Evolutionary conservation across 2,113 vertebrate genomes (phyloP), one percentile per base, ranked within the genome.

Genomic region (Holacanthus passer): DNA sequence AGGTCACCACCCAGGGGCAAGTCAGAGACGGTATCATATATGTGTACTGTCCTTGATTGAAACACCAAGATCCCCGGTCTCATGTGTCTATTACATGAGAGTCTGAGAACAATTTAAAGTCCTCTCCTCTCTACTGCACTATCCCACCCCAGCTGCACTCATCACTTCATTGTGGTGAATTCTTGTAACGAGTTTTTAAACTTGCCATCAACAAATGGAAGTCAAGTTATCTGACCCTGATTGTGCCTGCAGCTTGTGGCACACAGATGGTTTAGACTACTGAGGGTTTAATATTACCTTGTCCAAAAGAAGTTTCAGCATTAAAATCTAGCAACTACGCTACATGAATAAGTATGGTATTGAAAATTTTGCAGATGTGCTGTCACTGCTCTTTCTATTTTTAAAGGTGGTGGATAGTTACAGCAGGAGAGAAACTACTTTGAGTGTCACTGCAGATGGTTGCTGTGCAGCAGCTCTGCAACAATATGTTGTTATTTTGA

Each of bases 1-100:
- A 50, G 79, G 60, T 81, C 71, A 71, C n/a, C 19, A 27, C 59
- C 37, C 59, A 20, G 17, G 47, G 72, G 71, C 41, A 29, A 50
- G 41, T 29, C 24, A 76, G 22, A 19, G 19, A 52, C n/a, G 50
- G 55, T n/a, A 27, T n/a, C n/a, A 41, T 75, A 20, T 50, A 4
- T 8, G 45, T 47, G 47, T 39, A 3, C 37, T 72, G 52, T 56
- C 35, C 29, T 65, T 67, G 35, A 71, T 47, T 53, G 43, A 47
- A 52, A 47, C 7, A 50, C 27, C 12, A 27, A 3, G 17, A 11
- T 63, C 41, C 27, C 20, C 39, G n/a, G 31, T 72, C 31, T 53
- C n/a, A 24, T 60, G 24, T 58, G 13, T 22, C 7, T 60, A 27
- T 62, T 71, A 9, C 22, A 41, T 17, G 17, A 24, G 47, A 31